These are phyloP conservation scores for Scolopax rusticola DNA, from an alignment of 2,797 vertebrate species.

Conservation along the genomic window DNA sequence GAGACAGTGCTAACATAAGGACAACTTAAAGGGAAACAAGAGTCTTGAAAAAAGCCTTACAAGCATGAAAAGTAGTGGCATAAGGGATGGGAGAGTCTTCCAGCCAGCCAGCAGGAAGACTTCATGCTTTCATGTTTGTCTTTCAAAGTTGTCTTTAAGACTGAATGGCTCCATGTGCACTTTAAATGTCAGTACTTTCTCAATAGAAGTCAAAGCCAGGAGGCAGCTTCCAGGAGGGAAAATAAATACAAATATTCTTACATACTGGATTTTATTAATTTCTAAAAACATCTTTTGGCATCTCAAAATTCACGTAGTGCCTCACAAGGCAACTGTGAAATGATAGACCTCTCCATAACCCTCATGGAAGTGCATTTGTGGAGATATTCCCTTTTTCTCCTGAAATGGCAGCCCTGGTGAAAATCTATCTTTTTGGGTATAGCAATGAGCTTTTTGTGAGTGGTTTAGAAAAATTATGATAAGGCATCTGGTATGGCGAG, in stretches of 20 bases:
- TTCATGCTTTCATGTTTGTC: neutral
- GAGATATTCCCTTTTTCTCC: neutral
- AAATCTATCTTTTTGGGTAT: neutral
- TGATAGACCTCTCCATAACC: neutral
- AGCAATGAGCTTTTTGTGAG: neutral
- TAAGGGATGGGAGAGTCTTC: neutral
- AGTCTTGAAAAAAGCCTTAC: neutral
- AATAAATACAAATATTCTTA: neutral
- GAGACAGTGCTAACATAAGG: rapidly evolving
- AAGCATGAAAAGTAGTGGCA: neutral
- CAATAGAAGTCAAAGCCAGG: neutral
- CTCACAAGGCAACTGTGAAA: neutral
- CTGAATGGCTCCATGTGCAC: rapidly evolving
- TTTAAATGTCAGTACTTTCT: neutral
- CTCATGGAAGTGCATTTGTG: neutral
- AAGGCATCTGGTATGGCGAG: neutral
- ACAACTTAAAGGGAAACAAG: neutral
- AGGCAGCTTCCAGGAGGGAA: neutral
- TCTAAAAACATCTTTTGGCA: neutral
- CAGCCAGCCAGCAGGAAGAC: neutral
- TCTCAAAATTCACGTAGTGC: neutral
- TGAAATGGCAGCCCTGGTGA: neutral
- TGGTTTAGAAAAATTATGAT: neutral
- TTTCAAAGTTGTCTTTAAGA: neutral
- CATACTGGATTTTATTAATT: neutral